These are phyloP conservation scores for Phymorhynchus buccinoides DNA, from an alignment of 1,140 invertebrate species.

Conservation along the genomic window DNA sequence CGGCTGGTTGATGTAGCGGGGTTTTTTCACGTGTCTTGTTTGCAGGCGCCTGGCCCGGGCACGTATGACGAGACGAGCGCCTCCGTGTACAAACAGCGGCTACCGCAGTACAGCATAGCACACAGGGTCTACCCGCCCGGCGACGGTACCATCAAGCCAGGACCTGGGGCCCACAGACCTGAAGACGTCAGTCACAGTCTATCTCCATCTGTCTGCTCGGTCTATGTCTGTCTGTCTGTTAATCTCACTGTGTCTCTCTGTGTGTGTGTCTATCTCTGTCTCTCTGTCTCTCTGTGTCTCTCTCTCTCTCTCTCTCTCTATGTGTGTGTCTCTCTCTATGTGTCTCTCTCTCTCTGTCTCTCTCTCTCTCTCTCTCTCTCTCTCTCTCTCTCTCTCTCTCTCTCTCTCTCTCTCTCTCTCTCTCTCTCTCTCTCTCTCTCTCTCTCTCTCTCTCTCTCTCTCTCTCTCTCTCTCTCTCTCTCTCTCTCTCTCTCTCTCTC, in stretches of 20 bases:
- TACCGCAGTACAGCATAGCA: constrained; percentile 88
- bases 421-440: too few species aligned
- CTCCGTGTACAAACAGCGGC: constrained; percentile 78
- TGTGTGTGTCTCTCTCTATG: neutral
- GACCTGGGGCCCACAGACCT: constrained; percentile 90
- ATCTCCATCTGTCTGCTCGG: neutral
- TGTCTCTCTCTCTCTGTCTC: neutral
- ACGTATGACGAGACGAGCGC: constrained; percentile 75
- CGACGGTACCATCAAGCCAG: constrained; percentile 84
- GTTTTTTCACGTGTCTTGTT: too few species aligned
- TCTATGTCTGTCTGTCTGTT: neutral
- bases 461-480: too few species aligned
- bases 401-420: too few species aligned
- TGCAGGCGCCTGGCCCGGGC: constrained; percentile 72
- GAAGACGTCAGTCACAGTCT: constrained; percentile 82
- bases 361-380: too few species aligned
- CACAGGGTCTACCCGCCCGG: constrained; percentile 82
- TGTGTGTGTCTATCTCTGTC: neutral
- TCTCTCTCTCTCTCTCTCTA: neutral
- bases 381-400: too few species aligned
- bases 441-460: too few species aligned
- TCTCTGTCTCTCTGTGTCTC: neutral
- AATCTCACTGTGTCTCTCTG: neutral
- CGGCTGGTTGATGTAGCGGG: too few species aligned
- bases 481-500: too few species aligned